These are phyloP conservation scores for Solea senegalensis DNA, from an alignment of 2,113 vertebrate species.

Conservation along the genomic window DNA sequence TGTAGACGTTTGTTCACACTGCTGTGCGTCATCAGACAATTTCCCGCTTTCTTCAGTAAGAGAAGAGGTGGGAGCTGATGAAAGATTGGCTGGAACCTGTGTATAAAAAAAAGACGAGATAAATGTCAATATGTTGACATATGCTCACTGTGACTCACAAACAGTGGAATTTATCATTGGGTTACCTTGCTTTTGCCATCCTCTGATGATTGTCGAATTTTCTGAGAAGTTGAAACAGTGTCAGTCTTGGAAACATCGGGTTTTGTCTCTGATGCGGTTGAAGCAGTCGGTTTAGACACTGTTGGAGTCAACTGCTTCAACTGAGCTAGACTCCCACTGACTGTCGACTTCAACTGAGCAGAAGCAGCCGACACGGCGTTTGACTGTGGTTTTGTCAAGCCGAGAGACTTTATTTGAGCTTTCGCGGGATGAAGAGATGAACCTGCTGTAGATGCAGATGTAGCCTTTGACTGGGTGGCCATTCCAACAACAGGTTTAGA, in stretches of 20 bases:
- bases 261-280: constrained; percentile 27
- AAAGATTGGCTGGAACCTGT: constrained; percentile 40
- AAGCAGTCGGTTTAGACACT: constrained; percentile 7
- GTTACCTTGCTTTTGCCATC: constrained; percentile 67
- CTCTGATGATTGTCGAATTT: constrained; percentile 11
- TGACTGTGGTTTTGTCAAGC: not conserved
- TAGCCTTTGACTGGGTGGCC: constrained; percentile 17
- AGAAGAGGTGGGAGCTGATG: constrained; percentile 32
- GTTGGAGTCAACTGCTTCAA: constrained; percentile 13
- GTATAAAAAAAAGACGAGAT: constrained; percentile 1
- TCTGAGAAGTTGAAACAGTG: constrained; percentile 15
- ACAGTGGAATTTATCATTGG: not conserved
- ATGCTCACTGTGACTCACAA: not conserved
- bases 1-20: constrained; percentile 52
- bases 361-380: constrained; percentile 28
- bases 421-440: constrained; percentile 5
- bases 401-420: constrained; percentile 24
- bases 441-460: not conserved
- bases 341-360: constrained; percentile 24
- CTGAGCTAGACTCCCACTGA: constrained; percentile 1
- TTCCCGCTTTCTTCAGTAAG: constrained; percentile 13
- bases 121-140: not conserved
- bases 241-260: constrained; percentile 13
- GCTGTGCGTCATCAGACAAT: constrained; percentile 27
- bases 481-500: constrained; percentile 22